phyloP scores from a whole-genome alignment of 1,140 invertebrate species.

The Brachionus koreanus region DNA sequence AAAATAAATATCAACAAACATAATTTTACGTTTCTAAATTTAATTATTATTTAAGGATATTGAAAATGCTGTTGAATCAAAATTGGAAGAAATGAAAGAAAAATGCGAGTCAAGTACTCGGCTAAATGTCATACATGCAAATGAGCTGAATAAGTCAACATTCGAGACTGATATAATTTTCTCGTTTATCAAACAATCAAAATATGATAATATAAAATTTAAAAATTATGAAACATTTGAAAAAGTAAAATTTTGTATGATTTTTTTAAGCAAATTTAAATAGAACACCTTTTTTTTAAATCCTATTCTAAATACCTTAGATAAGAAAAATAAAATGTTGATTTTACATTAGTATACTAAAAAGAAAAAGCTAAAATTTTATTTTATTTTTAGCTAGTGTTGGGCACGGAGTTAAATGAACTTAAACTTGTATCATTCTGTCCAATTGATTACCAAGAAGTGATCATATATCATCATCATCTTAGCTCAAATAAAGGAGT shows the following conservation, averaged over 20 bases:
- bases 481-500: neutral
- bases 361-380: too few species aligned
- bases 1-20: neutral
- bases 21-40: neutral
- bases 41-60: neutral
- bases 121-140: neutral
- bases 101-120: neutral
- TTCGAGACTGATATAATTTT: neutral
- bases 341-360: too few species aligned
- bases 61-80: neutral
- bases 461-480: conserved; percentile 21
- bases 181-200: neutral
- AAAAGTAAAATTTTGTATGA: neutral
- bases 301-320: neutral
- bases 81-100: neutral
- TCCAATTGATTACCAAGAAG: neutral
- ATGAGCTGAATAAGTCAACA: neutral
- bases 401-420: neutral
- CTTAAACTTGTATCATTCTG: neutral
- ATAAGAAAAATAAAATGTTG: neutral
- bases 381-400: conserved; percentile 8
- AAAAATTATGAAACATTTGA: neutral
- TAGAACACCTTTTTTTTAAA: neutral
- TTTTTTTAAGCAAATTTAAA: neutral
- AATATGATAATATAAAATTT: neutral